These are phyloP conservation scores for Ceyx erithaca DNA, from an alignment of 2,797 vertebrate genomes.

Conservation along the genomic window DNA sequence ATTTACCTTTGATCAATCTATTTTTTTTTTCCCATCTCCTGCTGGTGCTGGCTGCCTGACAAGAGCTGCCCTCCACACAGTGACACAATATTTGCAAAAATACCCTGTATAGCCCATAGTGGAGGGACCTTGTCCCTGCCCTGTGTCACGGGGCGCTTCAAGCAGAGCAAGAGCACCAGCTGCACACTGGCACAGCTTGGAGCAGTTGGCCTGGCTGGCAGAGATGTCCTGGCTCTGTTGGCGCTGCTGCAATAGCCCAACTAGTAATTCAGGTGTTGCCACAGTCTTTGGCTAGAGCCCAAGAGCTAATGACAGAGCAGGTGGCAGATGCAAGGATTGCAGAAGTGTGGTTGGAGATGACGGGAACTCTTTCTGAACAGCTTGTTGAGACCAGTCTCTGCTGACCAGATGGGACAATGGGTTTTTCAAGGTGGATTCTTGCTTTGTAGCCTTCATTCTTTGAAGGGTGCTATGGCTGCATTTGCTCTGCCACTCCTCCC, in stretches of 20 bases:
- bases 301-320: constrained; percentile 37
- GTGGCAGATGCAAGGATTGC: background rate
- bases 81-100: background rate
- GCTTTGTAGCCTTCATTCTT: background rate
- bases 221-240: background rate
- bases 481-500: background rate
- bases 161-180: background rate
- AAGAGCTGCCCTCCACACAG: background rate
- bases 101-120: rapidly evolving
- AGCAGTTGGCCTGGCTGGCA: background rate
- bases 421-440: constrained; percentile 4
- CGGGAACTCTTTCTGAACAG: background rate
- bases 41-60: background rate
- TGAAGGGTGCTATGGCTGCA: background rate
- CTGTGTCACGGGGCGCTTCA: background rate
- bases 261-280: constrained; percentile 39
- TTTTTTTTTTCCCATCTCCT: background rate
- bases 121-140: rapidly evolving
- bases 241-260: background rate
- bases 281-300: background rate
- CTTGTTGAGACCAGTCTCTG: background rate
- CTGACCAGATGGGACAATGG: background rate
- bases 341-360: background rate
- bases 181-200: rapidly evolving
- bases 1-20: background rate